Evolutionary conservation across 2,888 invertebrate genomes (phyloP).

Genomic region (Villa cingulata): DNA sequence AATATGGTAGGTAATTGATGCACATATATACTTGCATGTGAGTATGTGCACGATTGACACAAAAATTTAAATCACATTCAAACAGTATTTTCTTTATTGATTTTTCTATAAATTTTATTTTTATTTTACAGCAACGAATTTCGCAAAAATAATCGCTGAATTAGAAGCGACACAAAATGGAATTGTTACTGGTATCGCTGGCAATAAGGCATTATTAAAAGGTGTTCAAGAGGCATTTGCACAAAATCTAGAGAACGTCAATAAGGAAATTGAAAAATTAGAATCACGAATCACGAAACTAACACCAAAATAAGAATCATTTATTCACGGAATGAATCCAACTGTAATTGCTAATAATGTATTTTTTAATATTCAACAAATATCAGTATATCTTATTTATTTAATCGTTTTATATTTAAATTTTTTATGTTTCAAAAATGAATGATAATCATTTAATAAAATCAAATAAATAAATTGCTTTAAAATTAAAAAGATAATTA

Average conservation of each 20-base stretch:
- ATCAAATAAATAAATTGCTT: too few species aligned
- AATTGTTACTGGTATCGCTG: conserved; percentile 56
- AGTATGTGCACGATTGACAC: background rate
- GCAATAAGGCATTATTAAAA: conserved; percentile 62
- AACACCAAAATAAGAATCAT: background rate
- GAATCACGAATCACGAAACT: conserved; percentile 29
- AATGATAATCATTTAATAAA: too few species aligned
- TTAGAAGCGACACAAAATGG: conserved; percentile 62
- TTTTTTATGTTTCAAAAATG: too few species aligned
- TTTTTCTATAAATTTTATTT: conserved; percentile 2
- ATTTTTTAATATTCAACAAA: too few species aligned
- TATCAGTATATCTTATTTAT: too few species aligned
- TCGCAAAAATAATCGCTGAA: conserved; percentile 70
- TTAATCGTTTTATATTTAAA: too few species aligned
- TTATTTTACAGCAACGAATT: conserved; percentile 62
- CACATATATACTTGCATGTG: too few species aligned
- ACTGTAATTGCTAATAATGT: too few species aligned
- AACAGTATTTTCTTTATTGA: too few species aligned
- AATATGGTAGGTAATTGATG: conserved; percentile 59
- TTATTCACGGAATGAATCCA: too few species aligned
- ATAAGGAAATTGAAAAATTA: conserved; percentile 59
- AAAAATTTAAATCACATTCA: background rate
- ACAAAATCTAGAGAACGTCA: conserved; percentile 62
- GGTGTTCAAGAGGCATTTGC: conserved; percentile 71
- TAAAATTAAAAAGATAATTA: too few species aligned